A percentile compares a stretch with the other conserved stretches of the same genome.
phyloP scores from a whole-genome alignment of 1,140 invertebrate genomes.

The Bombyx mori region ASM3026992v2 NC_085133.1:6857001-6857500 shows the following conservation, averaged over 20 bases:
- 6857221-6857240: slow-evolving; percentile 65
- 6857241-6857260: slow-evolving; percentile 70
- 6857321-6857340: slow-evolving; percentile 71
- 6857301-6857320: slow-evolving; percentile 68
- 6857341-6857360: slow-evolving; percentile 66
- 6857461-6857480: slow-evolving; percentile 27
- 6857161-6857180: slow-evolving; percentile 68
- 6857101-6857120: slow-evolving; percentile 71
- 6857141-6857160: slow-evolving; percentile 66
- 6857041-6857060: slow-evolving; percentile 66
- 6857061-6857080: slow-evolving; percentile 69
- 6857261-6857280: slow-evolving; percentile 71
- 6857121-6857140: slow-evolving; percentile 72
- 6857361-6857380: slow-evolving; percentile 71
- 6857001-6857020: slow-evolving; percentile 69
- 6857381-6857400: slow-evolving; percentile 64
- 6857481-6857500: slow-evolving; percentile 27
- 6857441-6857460: slow-evolving; percentile 30
- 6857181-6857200: slow-evolving; percentile 67
- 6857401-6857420: slow-evolving; percentile 47
- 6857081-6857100: slow-evolving; percentile 68
- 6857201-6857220: slow-evolving; percentile 70
- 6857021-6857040: slow-evolving; percentile 70
- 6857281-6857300: slow-evolving; percentile 69
- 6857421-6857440: slow-evolving; percentile 24